Evolutionary conservation across 2,888 invertebrate species (phyloP), one percentile per base, ranked within the genome.

Genomic region (Noctua pronuba): DNA sequence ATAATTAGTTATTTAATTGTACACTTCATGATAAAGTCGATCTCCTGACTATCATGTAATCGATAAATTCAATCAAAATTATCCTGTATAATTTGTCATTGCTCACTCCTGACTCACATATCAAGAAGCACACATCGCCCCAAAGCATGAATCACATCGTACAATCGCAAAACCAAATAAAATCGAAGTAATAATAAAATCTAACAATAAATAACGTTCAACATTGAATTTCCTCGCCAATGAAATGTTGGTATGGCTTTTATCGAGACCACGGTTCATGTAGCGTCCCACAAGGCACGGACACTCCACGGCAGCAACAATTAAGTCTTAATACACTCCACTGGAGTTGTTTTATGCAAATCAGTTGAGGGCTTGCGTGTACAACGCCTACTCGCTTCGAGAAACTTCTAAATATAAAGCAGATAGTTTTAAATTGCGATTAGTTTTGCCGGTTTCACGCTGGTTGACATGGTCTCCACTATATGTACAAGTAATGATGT

Each of bases 271-370:
- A 88, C 87, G 93, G 93, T 90, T 93, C 95, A 92, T 95, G 95
- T 95, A 90, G 79, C 95, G 88, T 94, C 95, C 95, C 93, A 95
- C 93, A 92, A 80, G 77, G 75, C 87, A 87, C 83, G 77, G 84
- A 75, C 77, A 86, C 76, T 79, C 75, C 60, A 80, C 87, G 69
- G 88, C 76, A 86, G 90, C 93, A 93, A 96, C 96, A 96, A 96
- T 96, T 96, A 96, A 96, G 96, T 95, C 96, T 95, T 96, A 96
- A 96, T 95, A 95, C 95, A 91, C 91, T 92, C 94, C 92, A 92
- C 92, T 94, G 94, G 93, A 93, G 96, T 95, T 96, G 96, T 96
- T 95, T 94, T 96, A 96, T 96, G 96, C 96, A 96, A 96, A 96
- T 96, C 91, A 92, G 91, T 86, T 84, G 91, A 90, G 86, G 91